Evolutionary conservation across 2,797 vertebrate species (phyloP).

Genomic region (Xyrichtys novacula): DNA sequence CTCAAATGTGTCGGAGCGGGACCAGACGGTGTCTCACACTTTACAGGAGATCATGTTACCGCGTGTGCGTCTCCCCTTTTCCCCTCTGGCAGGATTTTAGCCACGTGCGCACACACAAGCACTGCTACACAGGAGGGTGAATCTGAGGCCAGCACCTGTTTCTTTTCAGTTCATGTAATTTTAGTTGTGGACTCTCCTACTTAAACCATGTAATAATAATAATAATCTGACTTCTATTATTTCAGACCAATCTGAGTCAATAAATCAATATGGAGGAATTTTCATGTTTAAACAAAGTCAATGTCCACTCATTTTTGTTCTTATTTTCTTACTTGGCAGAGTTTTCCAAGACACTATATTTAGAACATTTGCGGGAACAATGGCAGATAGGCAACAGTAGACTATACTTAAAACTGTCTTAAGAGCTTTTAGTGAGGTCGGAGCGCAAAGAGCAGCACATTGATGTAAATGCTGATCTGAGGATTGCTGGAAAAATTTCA

Average conservation of each 20-base stretch:
- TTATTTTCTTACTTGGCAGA: conserved; percentile 11
- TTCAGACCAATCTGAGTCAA: conserved; percentile 63
- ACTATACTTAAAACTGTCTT: not conserved
- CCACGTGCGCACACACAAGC: conserved; percentile 48
- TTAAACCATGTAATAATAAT: conserved; percentile 52
- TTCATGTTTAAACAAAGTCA: conserved; percentile 39
- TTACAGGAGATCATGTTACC: conserved; percentile 71
- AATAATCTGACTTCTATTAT: conserved; percentile 51
- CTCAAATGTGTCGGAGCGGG: conserved; percentile 65
- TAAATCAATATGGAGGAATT: conserved; percentile 68
- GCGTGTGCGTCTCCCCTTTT: conserved; percentile 41
- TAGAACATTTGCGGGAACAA: conserved; percentile 30
- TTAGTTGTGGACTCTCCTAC: conserved; percentile 39
- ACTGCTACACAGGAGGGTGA: conserved; percentile 54
- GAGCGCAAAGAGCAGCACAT: not conserved
- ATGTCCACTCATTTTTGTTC: conserved; percentile 17
- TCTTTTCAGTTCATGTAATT: conserved; percentile 55
- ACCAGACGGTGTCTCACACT: conserved; percentile 74
- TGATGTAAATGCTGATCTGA: no score
- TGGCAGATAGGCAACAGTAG: not conserved
- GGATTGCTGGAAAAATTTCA: no score
- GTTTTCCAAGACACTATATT: conserved; percentile 18
- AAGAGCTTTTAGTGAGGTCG: not conserved
- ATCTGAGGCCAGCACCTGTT: conserved; percentile 63
- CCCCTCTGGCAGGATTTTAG: conserved; percentile 51